A percentile compares a stretch with the other conserved stretches of the same genome.
Evolutionary conservation across 2,888 invertebrate genomes (phyloP).

Genomic region (Eupithecia dodoneata): DNA sequence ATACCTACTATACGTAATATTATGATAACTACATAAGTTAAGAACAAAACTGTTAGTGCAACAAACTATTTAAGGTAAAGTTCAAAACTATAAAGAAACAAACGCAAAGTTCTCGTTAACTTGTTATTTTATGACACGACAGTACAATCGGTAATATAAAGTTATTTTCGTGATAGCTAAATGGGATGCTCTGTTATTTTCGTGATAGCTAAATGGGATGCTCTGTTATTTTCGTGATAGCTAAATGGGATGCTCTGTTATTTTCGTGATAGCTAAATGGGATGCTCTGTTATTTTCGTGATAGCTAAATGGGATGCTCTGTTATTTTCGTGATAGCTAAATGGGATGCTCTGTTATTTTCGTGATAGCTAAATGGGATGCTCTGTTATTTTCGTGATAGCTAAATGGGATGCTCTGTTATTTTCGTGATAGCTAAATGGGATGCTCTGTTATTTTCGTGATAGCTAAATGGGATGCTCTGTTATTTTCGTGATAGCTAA

Average conservation of each 20-base stretch:
- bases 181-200: background rate
- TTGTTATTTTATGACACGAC: slow-evolving; percentile 28
- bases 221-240: background rate
- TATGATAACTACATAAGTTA: background rate
- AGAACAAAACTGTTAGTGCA: background rate
- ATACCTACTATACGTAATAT: background rate
- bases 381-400: background rate
- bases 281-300: background rate
- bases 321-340: background rate
- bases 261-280: background rate
- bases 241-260: background rate
- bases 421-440: background rate
- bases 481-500: background rate
- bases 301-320: background rate
- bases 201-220: background rate
- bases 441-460: background rate
- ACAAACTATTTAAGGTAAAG: slow-evolving; percentile 10
- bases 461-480: background rate
- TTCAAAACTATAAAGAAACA: slow-evolving; percentile 31
- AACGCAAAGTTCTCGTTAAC: slow-evolving; percentile 27
- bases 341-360: background rate
- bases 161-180: no score
- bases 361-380: background rate
- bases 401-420: background rate
- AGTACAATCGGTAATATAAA: slow-evolving; percentile 28